A percentile compares a stretch with the other conserved stretches of the same genome.
These are phyloP conservation scores for Puffinus mauretanicus DNA, from an alignment of 2,113 vertebrate species.

Conservation along the genomic window DNA sequence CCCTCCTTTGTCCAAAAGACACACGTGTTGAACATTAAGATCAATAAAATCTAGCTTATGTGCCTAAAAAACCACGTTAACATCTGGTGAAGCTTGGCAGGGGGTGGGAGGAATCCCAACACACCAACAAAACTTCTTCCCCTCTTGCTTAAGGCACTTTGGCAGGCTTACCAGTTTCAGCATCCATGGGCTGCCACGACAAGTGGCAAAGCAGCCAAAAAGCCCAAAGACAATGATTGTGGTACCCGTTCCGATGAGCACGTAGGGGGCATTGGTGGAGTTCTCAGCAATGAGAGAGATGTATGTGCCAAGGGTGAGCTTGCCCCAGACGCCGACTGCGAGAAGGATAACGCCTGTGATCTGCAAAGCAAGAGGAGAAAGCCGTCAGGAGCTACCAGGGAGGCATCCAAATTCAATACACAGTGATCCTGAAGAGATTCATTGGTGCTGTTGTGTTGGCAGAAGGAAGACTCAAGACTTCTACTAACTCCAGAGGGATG, in stretches of 20 bases:
- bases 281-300: constrained; percentile 98
- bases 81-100: not conserved
- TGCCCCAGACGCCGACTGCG: constrained; percentile 96
- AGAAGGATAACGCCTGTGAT: constrained; percentile 97
- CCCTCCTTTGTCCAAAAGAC: not conserved
- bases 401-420: not conserved
- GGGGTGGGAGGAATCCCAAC: not conserved
- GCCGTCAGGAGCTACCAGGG: not conserved
- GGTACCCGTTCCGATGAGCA: constrained; percentile 96
- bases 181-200: constrained; percentile 99
- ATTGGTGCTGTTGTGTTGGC: not conserved
- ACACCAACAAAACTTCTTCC: not conserved
- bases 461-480: not conserved
- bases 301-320: constrained; percentile 94
- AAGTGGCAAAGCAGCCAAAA: constrained; percentile 97
- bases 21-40: not conserved
- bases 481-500: not conserved
- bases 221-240: constrained; percentile 96
- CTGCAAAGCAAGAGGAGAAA: constrained; percentile 66
- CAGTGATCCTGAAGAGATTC: not conserved
- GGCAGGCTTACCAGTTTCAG: constrained; percentile 90
- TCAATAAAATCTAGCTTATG: not conserved
- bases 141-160: not conserved
- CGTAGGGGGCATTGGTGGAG: constrained; percentile 97
- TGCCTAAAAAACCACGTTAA: not conserved